Base-by-base conservation (phyloP, 2,888 invertebrate species). In the Rotaria socialis region DNA sequence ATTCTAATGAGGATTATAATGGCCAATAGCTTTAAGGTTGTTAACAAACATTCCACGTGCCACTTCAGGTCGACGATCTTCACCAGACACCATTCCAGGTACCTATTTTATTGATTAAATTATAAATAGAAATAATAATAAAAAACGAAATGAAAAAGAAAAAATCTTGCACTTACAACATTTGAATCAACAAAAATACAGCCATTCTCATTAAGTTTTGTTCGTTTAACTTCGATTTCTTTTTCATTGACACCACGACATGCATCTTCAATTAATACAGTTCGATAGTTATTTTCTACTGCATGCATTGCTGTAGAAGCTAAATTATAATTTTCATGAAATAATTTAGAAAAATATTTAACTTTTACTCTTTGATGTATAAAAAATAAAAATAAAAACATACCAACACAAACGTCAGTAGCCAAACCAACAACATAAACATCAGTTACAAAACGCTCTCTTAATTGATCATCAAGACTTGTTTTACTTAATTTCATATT, bases 341-440 rank as follows among this genome's bases (percentile, higher is more conserved):
- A 67, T 0, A 16, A 7, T 8, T n/a, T n/a, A n/a, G n/a, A 58
- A 14, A 22, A n/a, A 58, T 6, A 14, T n/a, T n/a, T n/a, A 8
- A 14, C 24, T 19, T 27, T 50, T 52, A 11, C 14, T 14, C 14
- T 52, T 47, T 47, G 2, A 7, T 47, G 7, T 47, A 10, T 47
- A 11, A 47, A 10, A 47, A 10, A 47, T 47, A 19, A 55, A 35
- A 27, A 55, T n/a, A 43, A 58, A n/a, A 41, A 55, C 60, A 74
- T 86, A 91, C 91, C 91, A 24, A 97, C 97, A 91, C 97, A 97
- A 84, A 96, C 95, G 91, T 97, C 97, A 90, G 96, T 96, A 0
- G 97, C 97, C 87, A 97, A 92, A 0, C 97, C 97, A 90, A 96
- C 97, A 74, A 96, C 94, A 91, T 95, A 96, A 88, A 97, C 95